Evolutionary conservation across 2,888 invertebrate species (phyloP).

Genomic region (Maniola hyperantus): DNA sequence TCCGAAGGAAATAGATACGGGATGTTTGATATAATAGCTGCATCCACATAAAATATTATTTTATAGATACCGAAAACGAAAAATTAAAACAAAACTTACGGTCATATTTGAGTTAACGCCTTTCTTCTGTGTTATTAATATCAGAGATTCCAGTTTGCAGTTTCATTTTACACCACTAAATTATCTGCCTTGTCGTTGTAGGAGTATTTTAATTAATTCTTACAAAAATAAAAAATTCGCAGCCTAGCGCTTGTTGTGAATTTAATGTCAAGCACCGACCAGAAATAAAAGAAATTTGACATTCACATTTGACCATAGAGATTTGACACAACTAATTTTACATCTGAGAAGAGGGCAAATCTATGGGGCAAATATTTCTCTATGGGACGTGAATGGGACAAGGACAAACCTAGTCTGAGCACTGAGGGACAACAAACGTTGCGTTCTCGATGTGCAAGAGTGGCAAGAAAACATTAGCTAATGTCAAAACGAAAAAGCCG

Average conservation of each 20-base stretch:
- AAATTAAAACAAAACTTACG: conserved; percentile 23
- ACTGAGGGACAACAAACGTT: too few relatives aligned
- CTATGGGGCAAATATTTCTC: too few relatives aligned
- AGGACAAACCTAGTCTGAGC: too few relatives aligned
- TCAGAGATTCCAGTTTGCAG: not conserved
- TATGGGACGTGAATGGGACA: too few relatives aligned
- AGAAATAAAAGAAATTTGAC: too few relatives aligned
- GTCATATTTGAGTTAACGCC: conserved; percentile 14
- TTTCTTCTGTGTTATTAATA: not conserved
- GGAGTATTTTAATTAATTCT: conserved; percentile 2
- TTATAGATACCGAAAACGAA: not conserved
- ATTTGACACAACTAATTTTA: too few relatives aligned
- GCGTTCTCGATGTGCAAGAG: too few relatives aligned
- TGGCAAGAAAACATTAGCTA: too few relatives aligned
- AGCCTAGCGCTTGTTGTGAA: not conserved
- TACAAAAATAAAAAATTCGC: not conserved
- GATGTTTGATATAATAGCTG: conserved; percentile 1
- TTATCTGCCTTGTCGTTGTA: not conserved
- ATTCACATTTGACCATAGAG: too few relatives aligned
- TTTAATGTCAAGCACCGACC: not conserved
- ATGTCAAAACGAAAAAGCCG: too few relatives aligned
- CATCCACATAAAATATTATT: conserved; percentile 3
- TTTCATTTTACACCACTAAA: conserved; percentile 13
- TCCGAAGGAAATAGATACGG: conserved; percentile 32
- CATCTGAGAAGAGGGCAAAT: too few relatives aligned